Conservation (phyloP, 1,140 invertebrate species). For the Tetragnatha versicolor region DNA sequence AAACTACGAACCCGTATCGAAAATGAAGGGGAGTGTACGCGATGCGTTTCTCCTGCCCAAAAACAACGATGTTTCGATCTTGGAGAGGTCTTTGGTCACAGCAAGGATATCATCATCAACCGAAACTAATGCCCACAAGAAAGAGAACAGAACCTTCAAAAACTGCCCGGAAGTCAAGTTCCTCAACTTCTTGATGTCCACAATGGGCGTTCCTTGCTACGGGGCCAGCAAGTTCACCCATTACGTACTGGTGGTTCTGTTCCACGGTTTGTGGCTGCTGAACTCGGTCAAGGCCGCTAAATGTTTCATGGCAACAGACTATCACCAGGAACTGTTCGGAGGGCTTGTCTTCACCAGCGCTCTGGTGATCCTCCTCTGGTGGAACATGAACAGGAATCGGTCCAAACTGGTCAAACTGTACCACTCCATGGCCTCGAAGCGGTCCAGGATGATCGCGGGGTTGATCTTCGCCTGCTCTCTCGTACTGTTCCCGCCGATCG, state of each 20-base stretch:
- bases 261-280: neutral
- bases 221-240: neutral
- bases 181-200: neutral
- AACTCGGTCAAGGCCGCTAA: neutral
- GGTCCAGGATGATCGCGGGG: neutral
- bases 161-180: neutral
- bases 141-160: no score
- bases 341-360: neutral
- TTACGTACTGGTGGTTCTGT: neutral
- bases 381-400: neutral
- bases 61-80: no score
- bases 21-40: no score
- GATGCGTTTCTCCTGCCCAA: no score
- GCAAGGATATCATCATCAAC: no score
- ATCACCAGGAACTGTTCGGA: neutral
- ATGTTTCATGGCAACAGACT: neutral
- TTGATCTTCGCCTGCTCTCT: neutral
- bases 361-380: neutral
- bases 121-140: no score
- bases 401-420: neutral
- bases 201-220: neutral
- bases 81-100: no score
- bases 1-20: no score
- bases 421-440: neutral
- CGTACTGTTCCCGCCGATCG: neutral